These are phyloP conservation scores for Microtus ochrogaster DNA, from an alignment of 2,113 vertebrate genomes.

Conservation along the genomic window DNA sequence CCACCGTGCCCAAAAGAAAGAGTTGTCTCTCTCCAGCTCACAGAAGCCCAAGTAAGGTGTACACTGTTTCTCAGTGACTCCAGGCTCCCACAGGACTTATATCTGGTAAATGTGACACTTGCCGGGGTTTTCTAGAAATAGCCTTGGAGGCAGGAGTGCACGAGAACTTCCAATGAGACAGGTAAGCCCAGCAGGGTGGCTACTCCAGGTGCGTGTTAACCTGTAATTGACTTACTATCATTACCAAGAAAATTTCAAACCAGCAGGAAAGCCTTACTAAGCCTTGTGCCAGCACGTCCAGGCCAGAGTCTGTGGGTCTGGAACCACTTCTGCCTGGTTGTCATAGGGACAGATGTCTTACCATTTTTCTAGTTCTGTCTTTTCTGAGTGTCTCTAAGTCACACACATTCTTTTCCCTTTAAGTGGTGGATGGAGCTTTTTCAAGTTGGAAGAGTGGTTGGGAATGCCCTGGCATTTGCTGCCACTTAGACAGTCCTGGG, in stretches of 20 bases:
- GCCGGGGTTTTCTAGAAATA: not conserved
- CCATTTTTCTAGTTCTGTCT: constrained; percentile 16
- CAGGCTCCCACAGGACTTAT: not conserved
- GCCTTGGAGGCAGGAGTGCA: not conserved
- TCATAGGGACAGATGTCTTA: not conserved
- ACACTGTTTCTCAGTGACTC: not conserved
- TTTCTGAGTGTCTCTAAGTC: not conserved
- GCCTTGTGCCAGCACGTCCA: not conserved
- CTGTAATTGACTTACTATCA: not conserved
- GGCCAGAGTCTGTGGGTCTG: not conserved
- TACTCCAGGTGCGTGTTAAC: not conserved
- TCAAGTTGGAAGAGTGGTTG: not conserved
- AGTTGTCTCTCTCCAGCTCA: not conserved
- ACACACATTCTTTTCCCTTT: not conserved
- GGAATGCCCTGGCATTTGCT: not conserved
- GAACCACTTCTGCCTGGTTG: not conserved
- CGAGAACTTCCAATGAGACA: not conserved
- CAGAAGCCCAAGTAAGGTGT: not conserved
- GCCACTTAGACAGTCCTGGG: not conserved
- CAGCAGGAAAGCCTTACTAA: not conserved
- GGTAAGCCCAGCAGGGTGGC: not conserved
- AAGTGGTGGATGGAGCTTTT: not conserved
- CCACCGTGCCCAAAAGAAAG: not conserved
- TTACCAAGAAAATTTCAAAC: not conserved
- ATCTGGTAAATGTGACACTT: not conserved